Conservation (phyloP, 2,888 invertebrate genomes). For the Meloe dianella region DNA sequence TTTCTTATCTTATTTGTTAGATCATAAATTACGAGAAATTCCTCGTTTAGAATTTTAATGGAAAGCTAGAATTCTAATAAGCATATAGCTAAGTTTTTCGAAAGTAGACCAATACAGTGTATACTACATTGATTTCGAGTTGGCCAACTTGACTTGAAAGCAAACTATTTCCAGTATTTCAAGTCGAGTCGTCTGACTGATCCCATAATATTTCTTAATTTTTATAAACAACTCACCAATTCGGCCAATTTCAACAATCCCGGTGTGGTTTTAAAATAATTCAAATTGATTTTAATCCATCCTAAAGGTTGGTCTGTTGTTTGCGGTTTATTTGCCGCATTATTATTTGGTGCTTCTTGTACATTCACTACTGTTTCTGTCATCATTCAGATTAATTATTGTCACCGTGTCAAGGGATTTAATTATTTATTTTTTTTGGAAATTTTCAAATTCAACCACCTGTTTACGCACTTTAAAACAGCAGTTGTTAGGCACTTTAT, state of each 20-base stretch:
- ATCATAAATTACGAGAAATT: not conserved
- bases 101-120: not conserved
- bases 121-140: not conserved
- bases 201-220: no score
- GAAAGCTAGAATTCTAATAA: not conserved
- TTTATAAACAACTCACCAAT: conserved; percentile 69
- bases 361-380: conserved; percentile 84
- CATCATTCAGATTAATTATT: conserved; percentile 66
- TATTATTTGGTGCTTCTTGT: conserved; percentile 69
- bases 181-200: no score
- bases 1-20: not conserved
- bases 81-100: no score
- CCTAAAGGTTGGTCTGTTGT: conserved; percentile 65
- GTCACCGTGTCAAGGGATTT: conserved; percentile 15
- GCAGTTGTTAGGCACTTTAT: not conserved
- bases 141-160: not conserved
- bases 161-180: no score
- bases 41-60: not conserved
- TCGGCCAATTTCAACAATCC: conserved; percentile 82
- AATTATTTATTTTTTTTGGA: no score
- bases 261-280: conserved; percentile 81
- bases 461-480: conserved; percentile 31
- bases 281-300: conserved; percentile 77
- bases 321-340: conserved; percentile 49
- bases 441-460: conserved; percentile 32